Evolutionary conservation across 2,888 invertebrate species (phyloP), one percentile per base, ranked within the genome.

Genomic region (Ophion ellenae): DNA sequence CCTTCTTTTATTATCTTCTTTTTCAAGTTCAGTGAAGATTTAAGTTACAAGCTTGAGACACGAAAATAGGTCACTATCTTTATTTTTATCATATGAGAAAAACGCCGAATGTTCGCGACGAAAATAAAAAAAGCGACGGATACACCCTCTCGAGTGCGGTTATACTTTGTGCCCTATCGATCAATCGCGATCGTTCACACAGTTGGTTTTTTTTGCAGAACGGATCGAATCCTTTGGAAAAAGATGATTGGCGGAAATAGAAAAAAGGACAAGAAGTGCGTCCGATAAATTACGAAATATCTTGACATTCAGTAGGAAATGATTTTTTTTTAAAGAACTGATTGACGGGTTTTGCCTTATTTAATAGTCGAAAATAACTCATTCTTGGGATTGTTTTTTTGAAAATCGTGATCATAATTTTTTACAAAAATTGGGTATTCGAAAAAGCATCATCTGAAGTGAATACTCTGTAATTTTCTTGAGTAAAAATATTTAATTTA

Each of bases 61-160:
- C n/a, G 20, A 73, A 75, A 81, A 53, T 81, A 59, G 66, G 73
- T 59, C 73, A 73, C 66, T 57, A 10, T 14, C 36, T 74, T 74
- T 45, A 10, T 45, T 45, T 45, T 11, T 67, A 20, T 40, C n/a
- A 14, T 53, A 66, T 5, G 36, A 2, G 11, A 17, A 17, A 66
- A 73, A 28, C 32, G 20, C 24, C 74, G 63, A 63, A 63, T 74
- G 61, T 40, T 45, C 45, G 36, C 11, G 20, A 61, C 32, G 20
- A n/a, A 24, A 73, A 64, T 28, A 47, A 47, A 53, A 71, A 64
- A 47, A 24, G 63, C 59, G 53, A 36, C 4, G 53, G 69, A 61
- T 32, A 74, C 71, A 57, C n/a, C 57, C 57, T 32, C 32, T 53
- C 32, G 3, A 14, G n/a, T n/a, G 32, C 4, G 32, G 32, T 32